Evolutionary conservation across 1,140 invertebrate species (phyloP), one percentile per base, ranked within the genome.

Genomic region (Propsilocerus akamusi): DNA sequence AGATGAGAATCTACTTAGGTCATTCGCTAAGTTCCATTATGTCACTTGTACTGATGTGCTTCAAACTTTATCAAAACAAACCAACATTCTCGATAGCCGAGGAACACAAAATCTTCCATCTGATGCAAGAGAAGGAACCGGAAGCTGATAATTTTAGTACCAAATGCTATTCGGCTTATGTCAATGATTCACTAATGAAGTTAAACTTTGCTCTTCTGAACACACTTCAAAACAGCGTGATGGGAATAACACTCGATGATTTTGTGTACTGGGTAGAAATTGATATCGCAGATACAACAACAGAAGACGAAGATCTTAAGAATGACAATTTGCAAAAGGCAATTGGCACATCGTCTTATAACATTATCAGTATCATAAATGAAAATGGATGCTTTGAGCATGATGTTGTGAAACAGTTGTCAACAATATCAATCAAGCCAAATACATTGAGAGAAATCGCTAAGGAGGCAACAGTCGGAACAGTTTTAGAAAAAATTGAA

Each of bases 191-290:
- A 10, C 48, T 53, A 30, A 32, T 48, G 6, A 49, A 50, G 32
- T 49, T 57, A 11, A 54, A 55, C 12, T 49, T 46, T 5, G 47
- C 51, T 4, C 49, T 57, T 3, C 32, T 64, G 47, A 57, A 62
- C 41, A 48, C 51, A 1, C n/a, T 64, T 25, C 57, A 64, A 50
- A 49, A 54, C 0, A 30, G 58, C 20, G 47, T 63, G 7, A 51
- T 56, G 46, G n/a, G 48, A 1, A 50, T 64, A 1, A 56, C 56
- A 23, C 53, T 63, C 5, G 54, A 57, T 17, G 51, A 51, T 2
- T 64, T 55, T 24, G 56, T 64, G 55, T 23, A 51, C 25, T 64
- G 62, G 62, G 48, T 55, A 11, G 61, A 62, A 25, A 8, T 59
- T 8, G 46, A 22, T 54, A 53, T 51, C 14, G 10, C 51, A 4